Conservation (phyloP, 2,888 invertebrate genomes). For the Sesamia inferens region DNA sequence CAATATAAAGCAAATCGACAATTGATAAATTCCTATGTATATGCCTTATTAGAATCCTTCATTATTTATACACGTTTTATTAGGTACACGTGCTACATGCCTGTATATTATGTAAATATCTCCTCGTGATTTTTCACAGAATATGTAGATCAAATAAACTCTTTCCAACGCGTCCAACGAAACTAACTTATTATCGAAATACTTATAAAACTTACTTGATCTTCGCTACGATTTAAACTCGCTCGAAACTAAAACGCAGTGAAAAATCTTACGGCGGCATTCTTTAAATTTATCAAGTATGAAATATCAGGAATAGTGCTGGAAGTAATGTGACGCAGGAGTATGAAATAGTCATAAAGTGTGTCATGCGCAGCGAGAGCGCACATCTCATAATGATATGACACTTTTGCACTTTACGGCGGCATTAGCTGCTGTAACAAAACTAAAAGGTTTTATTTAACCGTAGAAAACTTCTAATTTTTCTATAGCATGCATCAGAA, state of each 20-base stretch:
- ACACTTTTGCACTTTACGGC: slow-evolving; percentile 55
- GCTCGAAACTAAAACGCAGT: too few species aligned
- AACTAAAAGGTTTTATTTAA: slow-evolving; percentile 48
- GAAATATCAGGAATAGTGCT: slow-evolving; percentile 47
- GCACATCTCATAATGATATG: slow-evolving; percentile 50
- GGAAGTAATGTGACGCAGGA: slow-evolving; percentile 48
- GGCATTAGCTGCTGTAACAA: slow-evolving; percentile 39
- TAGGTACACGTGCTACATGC: too few species aligned
- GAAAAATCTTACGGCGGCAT: not conserved
- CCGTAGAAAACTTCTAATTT: slow-evolving; percentile 30
- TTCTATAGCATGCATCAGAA: not conserved
- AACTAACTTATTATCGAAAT: not conserved
- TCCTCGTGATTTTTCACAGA: not conserved
- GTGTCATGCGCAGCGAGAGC: slow-evolving; percentile 54
- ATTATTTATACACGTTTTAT: not conserved
- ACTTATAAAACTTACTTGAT: not conserved
- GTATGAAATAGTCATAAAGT: slow-evolving; percentile 61
- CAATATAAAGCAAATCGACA: not conserved
- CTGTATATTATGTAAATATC: too few species aligned
- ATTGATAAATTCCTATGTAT: not conserved
- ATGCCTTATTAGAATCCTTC: not conserved
- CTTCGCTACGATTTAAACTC: not conserved
- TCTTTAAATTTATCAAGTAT: slow-evolving; percentile 27
- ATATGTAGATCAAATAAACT: not conserved
- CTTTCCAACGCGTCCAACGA: too few species aligned